Evolutionary conservation across 92 coral and sea anemone species (phyloP).

Genomic region (Meandrina meandrites): DNA sequence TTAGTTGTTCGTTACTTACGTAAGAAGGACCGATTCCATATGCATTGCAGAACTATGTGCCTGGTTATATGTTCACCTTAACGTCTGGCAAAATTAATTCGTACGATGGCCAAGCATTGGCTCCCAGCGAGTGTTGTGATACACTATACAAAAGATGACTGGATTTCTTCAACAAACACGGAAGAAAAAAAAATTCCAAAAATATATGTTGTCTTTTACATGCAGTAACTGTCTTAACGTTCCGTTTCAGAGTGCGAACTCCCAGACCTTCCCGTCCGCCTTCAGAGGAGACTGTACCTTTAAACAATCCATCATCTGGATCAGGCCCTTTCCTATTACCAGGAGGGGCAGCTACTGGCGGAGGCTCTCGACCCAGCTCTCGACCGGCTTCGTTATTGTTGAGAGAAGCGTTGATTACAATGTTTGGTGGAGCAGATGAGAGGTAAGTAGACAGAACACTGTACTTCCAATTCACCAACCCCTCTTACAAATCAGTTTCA

Average conservation of each 20-base stretch:
- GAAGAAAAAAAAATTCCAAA: too few species aligned
- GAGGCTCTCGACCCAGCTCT: constrained; percentile 37
- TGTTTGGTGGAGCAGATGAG: constrained; percentile 44
- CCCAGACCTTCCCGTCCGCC: constrained; percentile 68
- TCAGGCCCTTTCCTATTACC: constrained; percentile 14
- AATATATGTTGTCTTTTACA: too few species aligned
- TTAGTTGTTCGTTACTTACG: too few species aligned
- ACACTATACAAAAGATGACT: too few species aligned
- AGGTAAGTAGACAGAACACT: neutral
- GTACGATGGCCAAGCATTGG: too few species aligned
- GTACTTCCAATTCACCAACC: neutral
- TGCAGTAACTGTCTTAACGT: neutral
- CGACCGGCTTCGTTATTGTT: constrained; percentile 72
- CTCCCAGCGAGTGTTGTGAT: too few species aligned
- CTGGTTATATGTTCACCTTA: too few species aligned
- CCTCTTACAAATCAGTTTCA: neutral
- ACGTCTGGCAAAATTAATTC: too few species aligned
- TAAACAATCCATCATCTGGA: constrained; percentile 14
- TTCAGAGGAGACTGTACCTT: constrained; percentile 35
- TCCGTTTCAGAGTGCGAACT: constrained; percentile 37
- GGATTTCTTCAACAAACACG: neutral
- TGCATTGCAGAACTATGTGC: too few species aligned
- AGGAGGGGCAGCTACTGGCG: neutral
- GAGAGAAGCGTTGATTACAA: constrained; percentile 69
- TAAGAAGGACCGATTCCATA: too few species aligned